Evolutionary conservation across 2,113 vertebrate species (phyloP).

Genomic region (Dasypus novemcinctus): DNA sequence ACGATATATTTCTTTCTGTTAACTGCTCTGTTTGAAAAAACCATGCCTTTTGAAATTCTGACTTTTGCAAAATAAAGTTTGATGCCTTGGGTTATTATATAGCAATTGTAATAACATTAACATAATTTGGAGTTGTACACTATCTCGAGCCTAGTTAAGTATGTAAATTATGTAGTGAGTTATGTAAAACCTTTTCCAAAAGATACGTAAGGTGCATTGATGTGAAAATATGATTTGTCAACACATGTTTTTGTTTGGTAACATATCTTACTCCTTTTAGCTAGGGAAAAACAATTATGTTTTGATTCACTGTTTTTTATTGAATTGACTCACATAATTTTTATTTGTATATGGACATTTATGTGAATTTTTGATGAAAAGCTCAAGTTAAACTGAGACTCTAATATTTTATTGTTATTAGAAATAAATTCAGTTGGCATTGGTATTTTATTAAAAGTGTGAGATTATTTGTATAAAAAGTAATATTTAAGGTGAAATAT

Average conservation of each 20-base stretch:
- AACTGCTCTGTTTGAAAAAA: not conserved
- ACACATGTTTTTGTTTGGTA: not conserved
- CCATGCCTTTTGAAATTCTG: not conserved
- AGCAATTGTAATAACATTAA: not conserved
- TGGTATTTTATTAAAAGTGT: not conserved
- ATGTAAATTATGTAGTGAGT: slow-evolving; percentile 11
- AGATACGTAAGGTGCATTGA: not conserved
- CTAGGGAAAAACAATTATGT: not conserved
- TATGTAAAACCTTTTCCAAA: not conserved
- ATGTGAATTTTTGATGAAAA: slow-evolving; percentile 46
- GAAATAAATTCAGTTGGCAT: not conserved
- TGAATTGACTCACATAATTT: not conserved
- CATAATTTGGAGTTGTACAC: not conserved
- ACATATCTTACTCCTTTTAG: not conserved
- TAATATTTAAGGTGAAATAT: not conserved
- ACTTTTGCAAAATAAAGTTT: not conserved
- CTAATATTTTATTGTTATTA: not conserved
- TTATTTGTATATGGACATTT: not conserved
- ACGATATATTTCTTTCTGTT: not conserved
- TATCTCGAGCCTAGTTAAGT: not conserved
- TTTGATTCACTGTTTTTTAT: not conserved
- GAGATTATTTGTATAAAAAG: not conserved
- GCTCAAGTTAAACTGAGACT: not conserved
- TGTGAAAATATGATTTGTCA: not conserved
- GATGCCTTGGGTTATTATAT: not conserved